Conservation (phyloP, 2,888 invertebrate species). For the Parnassius mnemosyne region DNA sequence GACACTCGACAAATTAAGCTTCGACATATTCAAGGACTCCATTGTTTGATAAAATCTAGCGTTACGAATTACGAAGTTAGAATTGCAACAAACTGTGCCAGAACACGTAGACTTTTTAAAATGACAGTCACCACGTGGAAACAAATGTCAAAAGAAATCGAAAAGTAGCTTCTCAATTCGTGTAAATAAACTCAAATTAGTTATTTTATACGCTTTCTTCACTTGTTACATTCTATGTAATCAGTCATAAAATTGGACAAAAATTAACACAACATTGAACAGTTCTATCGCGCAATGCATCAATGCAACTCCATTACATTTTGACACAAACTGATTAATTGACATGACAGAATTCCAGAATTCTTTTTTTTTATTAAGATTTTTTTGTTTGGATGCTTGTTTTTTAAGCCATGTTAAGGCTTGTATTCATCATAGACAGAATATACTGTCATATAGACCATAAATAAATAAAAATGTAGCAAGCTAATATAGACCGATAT, state of each 20-base stretch:
- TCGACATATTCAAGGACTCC: slow-evolving; percentile 73
- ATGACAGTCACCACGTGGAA: slow-evolving; percentile 77
- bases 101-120: slow-evolving; percentile 67
- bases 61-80: too few relatives aligned
- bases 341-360: too few relatives aligned
- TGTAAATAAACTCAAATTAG: slow-evolving; percentile 36
- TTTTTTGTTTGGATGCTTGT: too few relatives aligned
- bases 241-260: slow-evolving; percentile 35
- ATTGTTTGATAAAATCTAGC: slow-evolving; percentile 43
- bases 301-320: slow-evolving; percentile 42
- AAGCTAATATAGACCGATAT: too few relatives aligned
- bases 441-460: too few relatives aligned
- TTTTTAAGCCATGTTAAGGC: too few relatives aligned
- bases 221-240: slow-evolving; percentile 37
- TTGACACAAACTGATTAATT: slow-evolving; percentile 27
- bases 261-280: slow-evolving; percentile 33
- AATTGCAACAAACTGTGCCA: slow-evolving; percentile 39
- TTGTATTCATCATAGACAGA: too few relatives aligned
- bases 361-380: too few relatives aligned
- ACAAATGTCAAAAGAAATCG: slow-evolving; percentile 62
- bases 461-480: too few relatives aligned
- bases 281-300: slow-evolving; percentile 33
- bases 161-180: slow-evolving; percentile 40
- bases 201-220: slow-evolving; percentile 37
- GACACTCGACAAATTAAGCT: slow-evolving; percentile 65